Evolutionary conservation across 2,113 vertebrate species (phyloP), one percentile per base, ranked within the genome.

Genomic region (Podocnemis expansa): DNA sequence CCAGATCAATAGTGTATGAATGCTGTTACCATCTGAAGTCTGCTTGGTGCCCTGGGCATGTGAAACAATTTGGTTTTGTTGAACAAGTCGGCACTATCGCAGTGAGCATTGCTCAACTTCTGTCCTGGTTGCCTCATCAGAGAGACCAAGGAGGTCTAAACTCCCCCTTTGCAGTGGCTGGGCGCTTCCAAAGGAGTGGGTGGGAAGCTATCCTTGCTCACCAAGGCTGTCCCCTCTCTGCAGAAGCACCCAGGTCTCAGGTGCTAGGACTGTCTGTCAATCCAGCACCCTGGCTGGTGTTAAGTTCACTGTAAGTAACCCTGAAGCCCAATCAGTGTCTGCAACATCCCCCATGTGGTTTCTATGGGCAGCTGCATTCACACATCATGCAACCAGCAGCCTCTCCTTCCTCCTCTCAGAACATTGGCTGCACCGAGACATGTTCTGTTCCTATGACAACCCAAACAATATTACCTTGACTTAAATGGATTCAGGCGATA

Each of bases 401-500:
- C 78, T 54, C 85, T 81, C 43, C 6, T 88, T 29, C 51, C 88
- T 76, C 70, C 85, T 83, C 3, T 82, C 21, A 83, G 70, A 80
- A 83, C 88, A 41, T 78, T 1, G 21, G 78, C 94, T n/a, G 86
- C 81, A 10, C 47, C n/a, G 2, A 78, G 93, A 79, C 47, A 89
- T 45, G 2, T 88, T 86, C 38, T 9, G 94, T 97, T 96, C 91
- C 96, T 80, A 96, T 95, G 92, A 94, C 91, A 96, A 96, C 96
- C 55, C 80, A 94, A 95, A 96, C 93, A 80, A 82, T 92, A 97
- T 97, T 96, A 96, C 95, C 95, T 91, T 21, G 93, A 84, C 95
- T 97, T 96, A 95, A 97, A 81, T 89, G 94, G 96, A 96, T 97
- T 96, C 89, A 38, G 94, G 94, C 92, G 89, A 97, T 97, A 97